phyloP scores from a whole-genome alignment of 2,113 vertebrate genomes.

The Oophaga pumilio region DNA sequence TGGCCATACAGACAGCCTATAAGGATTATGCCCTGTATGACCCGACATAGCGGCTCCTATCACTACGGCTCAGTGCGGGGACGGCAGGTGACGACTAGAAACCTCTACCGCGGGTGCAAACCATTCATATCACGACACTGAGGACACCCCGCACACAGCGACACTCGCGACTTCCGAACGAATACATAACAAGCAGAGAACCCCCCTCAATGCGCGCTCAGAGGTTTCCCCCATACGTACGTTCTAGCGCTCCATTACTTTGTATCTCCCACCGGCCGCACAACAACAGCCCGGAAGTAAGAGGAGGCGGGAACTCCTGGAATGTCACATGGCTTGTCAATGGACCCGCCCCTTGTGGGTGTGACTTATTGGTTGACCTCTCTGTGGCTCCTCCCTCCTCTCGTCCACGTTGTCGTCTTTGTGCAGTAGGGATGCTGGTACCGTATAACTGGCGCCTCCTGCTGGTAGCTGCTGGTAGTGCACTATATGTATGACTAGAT shows the following conservation, averaged over 20 bases:
- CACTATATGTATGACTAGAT: too few relatives aligned
- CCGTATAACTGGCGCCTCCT: too few relatives aligned
- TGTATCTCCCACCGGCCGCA: background rate
- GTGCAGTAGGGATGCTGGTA: too few relatives aligned
- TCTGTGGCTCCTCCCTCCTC: background rate
- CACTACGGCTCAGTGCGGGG: too few relatives aligned
- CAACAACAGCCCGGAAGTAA: constrained; percentile 44
- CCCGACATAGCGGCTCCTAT: too few relatives aligned
- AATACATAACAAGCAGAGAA: background rate
- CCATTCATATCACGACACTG: background rate
- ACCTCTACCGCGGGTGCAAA: background rate
- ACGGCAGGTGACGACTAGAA: too few relatives aligned
- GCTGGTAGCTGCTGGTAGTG: too few relatives aligned
- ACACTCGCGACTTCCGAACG: too few relatives aligned
- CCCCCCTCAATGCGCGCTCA: background rate
- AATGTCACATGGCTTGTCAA: background rate
- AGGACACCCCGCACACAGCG: too few relatives aligned
- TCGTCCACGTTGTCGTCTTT: background rate
- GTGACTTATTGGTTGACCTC: background rate
- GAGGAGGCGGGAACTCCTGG: background rate
- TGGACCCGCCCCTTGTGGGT: background rate
- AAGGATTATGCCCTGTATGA: too few relatives aligned
- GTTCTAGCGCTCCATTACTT: background rate
- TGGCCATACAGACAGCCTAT: too few relatives aligned
- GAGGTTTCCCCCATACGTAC: background rate